These are phyloP conservation scores for Melanotaenia trifasciata DNA, from an alignment of 2,797 vertebrate genomes.

Conservation along the genomic window DNA sequence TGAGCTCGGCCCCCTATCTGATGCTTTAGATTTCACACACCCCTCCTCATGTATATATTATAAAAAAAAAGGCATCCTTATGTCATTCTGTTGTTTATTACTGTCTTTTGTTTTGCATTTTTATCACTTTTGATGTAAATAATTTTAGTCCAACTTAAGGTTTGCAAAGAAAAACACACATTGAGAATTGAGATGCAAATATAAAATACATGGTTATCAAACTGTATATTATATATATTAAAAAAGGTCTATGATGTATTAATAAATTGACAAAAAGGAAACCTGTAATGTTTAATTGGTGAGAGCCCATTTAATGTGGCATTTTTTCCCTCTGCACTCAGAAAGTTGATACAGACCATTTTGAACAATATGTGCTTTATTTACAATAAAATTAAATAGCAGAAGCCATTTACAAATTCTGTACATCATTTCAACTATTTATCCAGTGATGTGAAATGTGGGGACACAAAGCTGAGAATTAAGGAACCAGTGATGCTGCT, in stretches of 20 bases:
- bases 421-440: conserved; percentile 40
- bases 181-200: conserved; percentile 80
- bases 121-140: conserved; percentile 86
- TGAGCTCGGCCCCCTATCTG: conserved; percentile 14
- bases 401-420: conserved; percentile 42
- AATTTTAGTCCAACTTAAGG: conserved; percentile 82
- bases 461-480: conserved; percentile 10
- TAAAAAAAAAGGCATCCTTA: conserved; percentile 65
- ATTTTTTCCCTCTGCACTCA: background rate
- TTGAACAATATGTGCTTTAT: conserved; percentile 23
- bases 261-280: conserved; percentile 84
- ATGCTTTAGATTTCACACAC: conserved; percentile 36
- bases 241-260: conserved; percentile 85
- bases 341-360: background rate
- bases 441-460: background rate
- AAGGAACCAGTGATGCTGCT: conserved; percentile 6
- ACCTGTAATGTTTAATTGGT: conserved; percentile 12
- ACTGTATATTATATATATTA: conserved; percentile 88
- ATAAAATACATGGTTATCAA: conserved; percentile 85
- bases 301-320: background rate
- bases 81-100: conserved; percentile 72
- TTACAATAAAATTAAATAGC: conserved; percentile 36
- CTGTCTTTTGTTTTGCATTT: conserved; percentile 78
- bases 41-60: conserved; percentile 81
- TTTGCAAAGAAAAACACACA: conserved; percentile 80